These are phyloP conservation scores for Novumbra hubbsi DNA, from an alignment of 2,797 vertebrate genomes.

Conservation along the genomic window DNA sequence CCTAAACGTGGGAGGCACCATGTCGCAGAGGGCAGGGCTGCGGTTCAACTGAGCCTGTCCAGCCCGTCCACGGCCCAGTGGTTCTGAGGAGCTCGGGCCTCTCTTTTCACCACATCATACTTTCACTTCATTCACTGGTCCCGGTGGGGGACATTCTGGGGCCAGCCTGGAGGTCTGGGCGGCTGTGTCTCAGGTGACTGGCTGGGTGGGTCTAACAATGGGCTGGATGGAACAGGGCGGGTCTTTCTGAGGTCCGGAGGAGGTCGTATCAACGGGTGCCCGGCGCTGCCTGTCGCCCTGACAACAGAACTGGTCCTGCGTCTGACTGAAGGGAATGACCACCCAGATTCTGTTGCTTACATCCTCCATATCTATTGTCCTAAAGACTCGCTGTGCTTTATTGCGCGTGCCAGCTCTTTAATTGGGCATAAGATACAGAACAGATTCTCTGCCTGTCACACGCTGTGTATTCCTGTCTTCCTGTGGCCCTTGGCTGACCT, in stretches of 20 bases:
- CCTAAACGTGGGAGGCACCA: background rate
- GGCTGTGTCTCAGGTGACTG: background rate
- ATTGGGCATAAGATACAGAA: background rate
- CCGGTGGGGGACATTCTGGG: background rate
- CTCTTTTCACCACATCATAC: background rate
- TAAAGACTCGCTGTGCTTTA: background rate
- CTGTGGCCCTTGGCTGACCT: background rate
- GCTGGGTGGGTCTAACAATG: constrained; percentile 9
- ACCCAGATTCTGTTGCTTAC: constrained; percentile 37
- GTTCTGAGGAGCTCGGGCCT: constrained; percentile 1
- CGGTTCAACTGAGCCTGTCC: background rate
- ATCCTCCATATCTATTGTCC: constrained; percentile 24
- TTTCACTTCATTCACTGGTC: constrained; percentile 18
- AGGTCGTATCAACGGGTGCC: constrained; percentile 36
- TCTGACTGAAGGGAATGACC: constrained; percentile 21
- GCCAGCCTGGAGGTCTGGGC: constrained; percentile 1
- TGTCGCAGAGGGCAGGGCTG: background rate
- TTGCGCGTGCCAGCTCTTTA: background rate
- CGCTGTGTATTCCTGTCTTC: background rate
- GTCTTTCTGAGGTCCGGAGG: constrained; percentile 25
- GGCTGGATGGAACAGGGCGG: background rate
- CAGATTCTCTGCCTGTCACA: background rate
- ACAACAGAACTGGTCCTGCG: constrained; percentile 16
- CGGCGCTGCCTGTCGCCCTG: constrained; percentile 16
- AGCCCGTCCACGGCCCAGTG: constrained; percentile 25